Base-by-base conservation (phyloP, 1,140 invertebrate species). In the Tetramorium parvispinum region DNA sequence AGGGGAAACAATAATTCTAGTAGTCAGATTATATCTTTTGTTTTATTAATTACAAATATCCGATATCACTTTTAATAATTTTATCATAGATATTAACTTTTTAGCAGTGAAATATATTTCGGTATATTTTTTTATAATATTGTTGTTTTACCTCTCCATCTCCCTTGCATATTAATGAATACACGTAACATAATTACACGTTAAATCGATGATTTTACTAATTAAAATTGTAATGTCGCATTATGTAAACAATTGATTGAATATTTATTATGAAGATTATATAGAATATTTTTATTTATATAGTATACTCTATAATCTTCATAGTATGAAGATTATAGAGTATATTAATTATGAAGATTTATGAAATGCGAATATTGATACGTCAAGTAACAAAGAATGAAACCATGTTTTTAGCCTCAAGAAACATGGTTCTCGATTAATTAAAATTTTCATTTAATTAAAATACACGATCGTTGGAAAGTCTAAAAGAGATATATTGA, bases 121-220 rank as follows among this genome's bases (percentile, higher is more conserved):
- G 18, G 3, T 11, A 16, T 13, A 21, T 76, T 40, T 57, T 21
- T 11, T 66, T 46, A 46, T 46, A 11, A 24, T 55, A 27, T 13
- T 5, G n/a, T 43, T 18, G n/a, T 24, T 32, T 32, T 37, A 53
- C 43, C 37, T 57, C 37, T 24, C 13, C 1, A 40, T 40, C 3
- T 5, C 32, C 4, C 32, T 77, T 3, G 7, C 7, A 77, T 24
- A n/a, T 46, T 77, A 77, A 77, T 59, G 11, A 63, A 32, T 27
- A 1, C 5, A 5, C 32, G 8, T 46, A 65, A 65, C 18, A 65
- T 40, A 65, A 65, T 61, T 10, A 0, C 16, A 65, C 7, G 27
- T n/a, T 24, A 8, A 76, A 77, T 43, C 37, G 27, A 77, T 46
- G 10, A 77, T 43, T 77, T n/a, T 32, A 40, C 1, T 65, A 65